Evolutionary conservation across 2,888 invertebrate genomes (phyloP), one percentile per base, ranked within the genome.

Genomic region (Heterodera filipjevi): DNA sequence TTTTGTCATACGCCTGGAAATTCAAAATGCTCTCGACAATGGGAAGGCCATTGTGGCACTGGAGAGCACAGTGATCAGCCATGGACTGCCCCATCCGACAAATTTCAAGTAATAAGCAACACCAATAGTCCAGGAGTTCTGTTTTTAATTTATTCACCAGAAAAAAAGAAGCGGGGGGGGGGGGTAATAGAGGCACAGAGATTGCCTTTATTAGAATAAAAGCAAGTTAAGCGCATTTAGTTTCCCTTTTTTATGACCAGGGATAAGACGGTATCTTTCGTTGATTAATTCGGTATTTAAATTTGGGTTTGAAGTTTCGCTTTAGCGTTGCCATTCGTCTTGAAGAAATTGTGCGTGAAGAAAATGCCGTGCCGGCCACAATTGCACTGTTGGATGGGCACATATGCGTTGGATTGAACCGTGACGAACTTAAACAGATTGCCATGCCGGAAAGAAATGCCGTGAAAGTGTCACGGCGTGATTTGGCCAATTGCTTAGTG

Each of bases 41-140:
- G 53, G 66, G 30, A 64, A 32, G 70, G 68, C 66, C 30, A 92
- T 98, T 80, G 95, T 99, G 30, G 96, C 97, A 2, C 91, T 99
- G 84, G 99, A 99, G 91, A 96, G 96, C 12, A 95, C 99, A 0
- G 96, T 99, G 82, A 95, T 99, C 81, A 97, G 97, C 0, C 98
- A 99, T 91, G 99, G 99, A 66, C 95, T 99, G 94, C 96, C 97
- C 0, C 94, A 93, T 90, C 98, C 98, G 0, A 91, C 93, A 76
- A 99, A 99, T 91, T 91, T 95, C 73, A 91, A 93, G 91, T 91
- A 81, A 79, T 68, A 32, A 53, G 27, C 49, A n/a, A n/a, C n/a
- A n/a, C n/a, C n/a, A n/a, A n/a, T n/a, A n/a, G n/a, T n/a, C n/a
- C n/a, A n/a, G n/a, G n/a, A n/a, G n/a, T n/a, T n/a, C n/a, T n/a